A percentile compares a stretch with the other conserved stretches of the same genome.
phyloP scores from a whole-genome alignment of 1,140 invertebrate genomes.

The Hycleus cichorii region DNA sequence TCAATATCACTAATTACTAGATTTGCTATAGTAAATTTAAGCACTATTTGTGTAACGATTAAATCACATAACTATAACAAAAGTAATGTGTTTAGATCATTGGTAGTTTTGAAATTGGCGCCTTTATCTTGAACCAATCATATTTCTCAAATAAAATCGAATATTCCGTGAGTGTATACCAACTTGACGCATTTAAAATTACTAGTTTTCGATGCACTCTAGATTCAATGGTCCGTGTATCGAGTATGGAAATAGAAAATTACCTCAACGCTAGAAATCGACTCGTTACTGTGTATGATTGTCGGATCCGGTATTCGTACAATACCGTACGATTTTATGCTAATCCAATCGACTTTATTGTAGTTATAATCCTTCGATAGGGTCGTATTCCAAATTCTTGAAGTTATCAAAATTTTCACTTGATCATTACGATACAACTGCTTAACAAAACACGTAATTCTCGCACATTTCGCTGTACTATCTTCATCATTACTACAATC shows the following conservation, averaged over 20 bases:
- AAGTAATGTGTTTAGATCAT: no score
- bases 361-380: constrained; percentile 69
- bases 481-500: constrained; percentile 55
- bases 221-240: no score
- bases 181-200: no score
- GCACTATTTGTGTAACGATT: no score
- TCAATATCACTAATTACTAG: no score
- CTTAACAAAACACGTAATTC: constrained; percentile 71
- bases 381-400: constrained; percentile 85
- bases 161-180: no score
- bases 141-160: no score
- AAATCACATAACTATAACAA: no score
- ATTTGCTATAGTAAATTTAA: no score
- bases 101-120: no score
- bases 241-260: neutral
- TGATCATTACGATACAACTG: constrained; percentile 65
- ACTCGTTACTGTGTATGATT: constrained; percentile 62
- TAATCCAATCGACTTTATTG: constrained; percentile 72
- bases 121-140: no score
- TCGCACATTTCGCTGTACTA: constrained; percentile 78
- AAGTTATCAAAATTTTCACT: constrained; percentile 69
- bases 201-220: no score
- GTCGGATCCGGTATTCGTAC: constrained; percentile 65
- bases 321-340: constrained; percentile 68
- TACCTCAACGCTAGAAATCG: constrained; percentile 46